Conservation (phyloP, 1,140 invertebrate species). For the Diuraphis noxia region DNA sequence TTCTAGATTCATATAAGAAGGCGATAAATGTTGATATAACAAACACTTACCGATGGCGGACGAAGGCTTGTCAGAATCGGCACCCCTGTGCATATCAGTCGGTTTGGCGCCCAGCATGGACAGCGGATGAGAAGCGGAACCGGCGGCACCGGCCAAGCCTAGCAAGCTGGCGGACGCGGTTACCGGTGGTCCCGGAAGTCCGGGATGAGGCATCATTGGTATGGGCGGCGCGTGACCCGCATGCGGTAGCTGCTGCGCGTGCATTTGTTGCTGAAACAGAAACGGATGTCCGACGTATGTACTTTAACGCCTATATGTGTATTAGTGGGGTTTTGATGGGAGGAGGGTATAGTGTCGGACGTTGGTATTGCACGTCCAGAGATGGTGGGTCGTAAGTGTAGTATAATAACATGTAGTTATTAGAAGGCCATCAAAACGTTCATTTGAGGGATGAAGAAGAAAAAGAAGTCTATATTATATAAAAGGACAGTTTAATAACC, state of each 20-base stretch:
- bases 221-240: conserved; percentile 72
- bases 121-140: conserved; percentile 70
- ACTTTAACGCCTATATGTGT: background rate
- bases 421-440: background rate
- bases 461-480: background rate
- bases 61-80: conserved; percentile 61
- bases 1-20: background rate
- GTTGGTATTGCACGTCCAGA: background rate
- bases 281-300: conserved; percentile 6
- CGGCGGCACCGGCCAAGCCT: conserved; percentile 63
- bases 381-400: background rate
- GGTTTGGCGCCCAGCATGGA: conserved; percentile 71
- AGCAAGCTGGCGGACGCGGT: conserved; percentile 64
- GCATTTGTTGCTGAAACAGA: conserved; percentile 70
- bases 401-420: background rate
- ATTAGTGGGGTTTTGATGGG: background rate
- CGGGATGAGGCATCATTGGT: conserved; percentile 72
- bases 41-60: conserved; percentile 40
- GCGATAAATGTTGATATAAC: background rate
- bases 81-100: conserved; percentile 74
- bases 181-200: conserved; percentile 66
- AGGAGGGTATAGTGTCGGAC: background rate
- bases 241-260: conserved; percentile 82
- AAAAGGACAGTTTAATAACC: background rate
- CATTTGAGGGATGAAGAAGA: background rate